Evolutionary conservation across 2,888 invertebrate species (phyloP).

Genomic region (Bimastos eiseni): DNA sequence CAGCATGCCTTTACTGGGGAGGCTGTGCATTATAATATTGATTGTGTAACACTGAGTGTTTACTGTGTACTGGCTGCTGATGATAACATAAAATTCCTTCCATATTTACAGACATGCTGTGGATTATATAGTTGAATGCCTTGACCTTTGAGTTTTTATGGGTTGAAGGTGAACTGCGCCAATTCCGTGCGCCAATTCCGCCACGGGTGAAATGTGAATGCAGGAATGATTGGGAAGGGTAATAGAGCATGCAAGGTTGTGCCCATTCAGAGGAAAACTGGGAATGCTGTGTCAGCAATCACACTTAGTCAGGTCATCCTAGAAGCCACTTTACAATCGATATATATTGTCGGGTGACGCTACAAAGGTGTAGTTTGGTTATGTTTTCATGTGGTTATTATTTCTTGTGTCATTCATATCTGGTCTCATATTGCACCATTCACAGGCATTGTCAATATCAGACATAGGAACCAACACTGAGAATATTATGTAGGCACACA

Average conservation of each 20-base stretch:
- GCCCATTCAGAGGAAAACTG: neutral
- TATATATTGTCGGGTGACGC: neutral
- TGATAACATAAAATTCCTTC: slow-evolving; percentile 13
- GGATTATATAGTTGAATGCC: neutral
- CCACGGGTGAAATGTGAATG: neutral
- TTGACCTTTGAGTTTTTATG: neutral
- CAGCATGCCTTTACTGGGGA: neutral
- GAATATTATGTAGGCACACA: too few species aligned
- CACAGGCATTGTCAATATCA: neutral
- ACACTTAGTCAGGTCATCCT: neutral
- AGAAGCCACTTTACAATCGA: neutral
- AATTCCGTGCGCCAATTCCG: neutral
- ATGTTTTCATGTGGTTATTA: neutral
- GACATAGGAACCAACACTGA: neutral
- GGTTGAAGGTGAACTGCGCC: neutral
- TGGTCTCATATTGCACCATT: neutral
- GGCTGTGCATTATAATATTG: neutral
- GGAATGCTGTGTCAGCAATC: neutral
- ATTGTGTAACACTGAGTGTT: neutral
- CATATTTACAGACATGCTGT: neutral
- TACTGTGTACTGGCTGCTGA: slow-evolving; percentile 3
- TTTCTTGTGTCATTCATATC: neutral
- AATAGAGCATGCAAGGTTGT: neutral
- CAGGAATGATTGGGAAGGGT: neutral
- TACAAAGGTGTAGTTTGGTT: neutral